Evolutionary conservation across 2,113 vertebrate species (phyloP), one percentile per base, ranked within the genome.

Genomic region (Pyxicephalus adspersus): DNA sequence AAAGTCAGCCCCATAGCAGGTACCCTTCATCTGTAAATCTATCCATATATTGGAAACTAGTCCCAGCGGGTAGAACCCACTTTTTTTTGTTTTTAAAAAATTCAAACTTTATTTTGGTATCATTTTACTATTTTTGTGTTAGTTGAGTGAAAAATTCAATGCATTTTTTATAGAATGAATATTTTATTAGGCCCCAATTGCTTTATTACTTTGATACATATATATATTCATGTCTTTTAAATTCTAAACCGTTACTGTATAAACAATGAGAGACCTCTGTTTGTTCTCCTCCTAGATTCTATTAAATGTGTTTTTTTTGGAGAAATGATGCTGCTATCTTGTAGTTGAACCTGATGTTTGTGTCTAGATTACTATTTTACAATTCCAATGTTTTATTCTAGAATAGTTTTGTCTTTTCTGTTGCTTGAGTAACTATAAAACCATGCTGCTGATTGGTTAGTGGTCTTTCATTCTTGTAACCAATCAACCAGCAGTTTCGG

Each of bases 251-350:
- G 2, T 25, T 15, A 28, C 25, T 55, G 25, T n/a, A 19, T 31
- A 60, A 20, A 74, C 31, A 60, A 34, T 23, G 11, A 57, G 34
- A 72, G 20, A 60, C 19, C 8, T n/a, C 68, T 23, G 4, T 0
- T 58, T 74, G 34, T 64, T 81, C 57, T 64, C 16, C 13, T 73
- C 45, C 28, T 63, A 71, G 57, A 45, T 80, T 34, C 55, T 22
- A 80, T 31, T 71, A 26, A 50, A 25, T 22, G 31, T 64, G 25
- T 72, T 13, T 38, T 60, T 74, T n/a, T 31, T 29, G 22, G 71
- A 60, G 54, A 34, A 81, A 26, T 22, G 15, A 72, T 81, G 68
- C 79, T 81, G 79, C 79, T 64, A 60, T 74, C 13, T 73, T 55
- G 64, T n/a, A 74, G 55, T 28, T 74, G 34, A 74, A 60, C 29